Base-by-base conservation (phyloP, 92 coral and sea anemone species). In the Epizoanthus illoricatus region DNA sequence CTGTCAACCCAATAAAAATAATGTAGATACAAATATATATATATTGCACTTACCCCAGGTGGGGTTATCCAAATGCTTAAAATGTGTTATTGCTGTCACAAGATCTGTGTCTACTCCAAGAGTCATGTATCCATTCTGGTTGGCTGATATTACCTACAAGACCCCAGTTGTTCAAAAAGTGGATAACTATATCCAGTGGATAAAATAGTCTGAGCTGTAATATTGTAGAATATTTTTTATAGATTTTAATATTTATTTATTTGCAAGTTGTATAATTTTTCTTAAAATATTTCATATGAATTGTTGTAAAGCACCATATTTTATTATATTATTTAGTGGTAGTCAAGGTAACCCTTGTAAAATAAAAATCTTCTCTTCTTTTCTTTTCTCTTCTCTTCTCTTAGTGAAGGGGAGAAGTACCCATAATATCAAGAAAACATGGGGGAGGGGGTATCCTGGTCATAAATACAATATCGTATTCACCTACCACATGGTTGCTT, bases 51-150 rank as follows among this genome's bases (percentile, higher is more conserved):
- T 85, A 97, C 99, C 97, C 87, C 90, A 87, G 16, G 89, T 89
- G 21, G 96, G 92, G 42, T 81, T 89, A 76, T 97, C 99, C 76
- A 97, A 86, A 81, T 97, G 85, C 74, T 92, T 88, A 86, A 97
- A 97, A 69, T 97, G 98, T 5, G 99, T 97, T 64, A 92, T 91
- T 52, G 90, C 96, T 52, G 96, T 81, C 23, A 91, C 99, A 49
- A 90, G 74, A 89, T 97, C 99, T 70, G 99, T 94, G 61, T 90
- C 97, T 43, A 97, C 93, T 83, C 95, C 92, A 23, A 97, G 94
- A 24, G 97, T 97, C 99, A 94, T 94, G 79, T 89, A 83, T 47
- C 99, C 99, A 80, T 80, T 97, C 67, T 84, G 88, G 80, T 90
- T 97, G 81, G 99, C 99, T 43, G 98, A 84, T 61, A 97, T 92